Base-by-base conservation (phyloP, 2,797 vertebrate genomes). In the Etheostoma perlongum region DNA sequence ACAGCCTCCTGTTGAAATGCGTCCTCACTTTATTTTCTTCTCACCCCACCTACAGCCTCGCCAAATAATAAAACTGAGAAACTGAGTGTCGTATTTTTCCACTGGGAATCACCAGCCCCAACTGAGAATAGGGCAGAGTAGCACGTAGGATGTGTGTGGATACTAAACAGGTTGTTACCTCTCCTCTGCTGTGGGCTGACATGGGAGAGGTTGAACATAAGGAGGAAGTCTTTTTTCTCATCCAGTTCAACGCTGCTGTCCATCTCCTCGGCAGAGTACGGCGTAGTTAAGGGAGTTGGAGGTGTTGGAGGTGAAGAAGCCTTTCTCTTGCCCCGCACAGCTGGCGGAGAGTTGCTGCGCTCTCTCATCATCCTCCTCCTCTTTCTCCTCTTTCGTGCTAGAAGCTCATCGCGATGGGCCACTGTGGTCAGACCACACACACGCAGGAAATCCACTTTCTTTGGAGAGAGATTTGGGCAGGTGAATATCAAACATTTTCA, bases 151-250 rank as follows among this genome's bases (percentile, higher is more conserved):
- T 52, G 78, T 68, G 73, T 80, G 79, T 51, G 44, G 67, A 62
- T 49, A 44, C 60, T 60, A 16, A 79, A 62, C 69, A 76, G 71
- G 68, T 61, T 48, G 82, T 49, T 93, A 98, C 97, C 97, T 97
- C 92, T 96, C 84, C 96, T 95, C 91, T 96, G 95, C 86, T 97
- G 96, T 0, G 95, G 93, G 16, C 95, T 97, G 90, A 98, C 94
- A 83, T 98, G 97, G 0, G 95, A 94, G 70, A 98, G 95, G 90
- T 95, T 95, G 91, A 98, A 96, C 91, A 95, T 94, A 61, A 94
- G 96, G 86, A 98, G 95, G 92, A 98, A 98, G 84, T 94, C 94
- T 51, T 96, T 97, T 89, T 98, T 98, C 91, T 97, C 96, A 80
- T 96, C 95, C 9, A 97, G 95, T 87, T 96, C 92, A 58, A 97